Evolutionary conservation across 2,888 invertebrate genomes (phyloP).

Genomic region (Phasia obesa): DNA sequence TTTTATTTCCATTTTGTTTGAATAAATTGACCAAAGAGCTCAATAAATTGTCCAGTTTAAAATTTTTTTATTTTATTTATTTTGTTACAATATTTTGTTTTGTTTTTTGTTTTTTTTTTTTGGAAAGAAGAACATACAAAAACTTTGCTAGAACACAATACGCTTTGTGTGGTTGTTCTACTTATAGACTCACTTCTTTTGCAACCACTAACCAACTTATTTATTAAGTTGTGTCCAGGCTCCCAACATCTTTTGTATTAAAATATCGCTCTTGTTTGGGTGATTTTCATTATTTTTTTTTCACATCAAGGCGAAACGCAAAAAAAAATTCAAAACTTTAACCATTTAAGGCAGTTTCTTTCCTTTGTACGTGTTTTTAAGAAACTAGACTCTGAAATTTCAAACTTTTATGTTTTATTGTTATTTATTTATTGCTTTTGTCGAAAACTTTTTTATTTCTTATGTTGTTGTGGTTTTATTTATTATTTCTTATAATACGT

Average conservation of each 20-base stretch:
- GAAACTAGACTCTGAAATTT: slow-evolving; percentile 8
- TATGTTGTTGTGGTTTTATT: background rate
- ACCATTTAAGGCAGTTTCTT: background rate
- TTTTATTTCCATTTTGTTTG: no score
- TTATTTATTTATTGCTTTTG: slow-evolving; percentile 47
- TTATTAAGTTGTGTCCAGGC: slow-evolving; percentile 11
- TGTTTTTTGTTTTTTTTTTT: no score
- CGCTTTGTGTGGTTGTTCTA: background rate
- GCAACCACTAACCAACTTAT: background rate
- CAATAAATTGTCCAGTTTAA: no score
- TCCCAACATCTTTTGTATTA: background rate
- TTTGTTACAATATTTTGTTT: no score
- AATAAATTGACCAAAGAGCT: no score
- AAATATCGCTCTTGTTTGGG: background rate
- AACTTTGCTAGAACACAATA: background rate
- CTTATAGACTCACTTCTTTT: background rate
- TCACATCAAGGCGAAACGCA: background rate
- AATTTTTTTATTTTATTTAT: no score
- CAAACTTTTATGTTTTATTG: slow-evolving; percentile 30
- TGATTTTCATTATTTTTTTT: background rate
- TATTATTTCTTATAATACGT: background rate
- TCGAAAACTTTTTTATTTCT: slow-evolving; percentile 40
- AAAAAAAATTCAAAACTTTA: background rate
- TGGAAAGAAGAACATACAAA: background rate
- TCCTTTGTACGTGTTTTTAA: background rate